phyloP scores from a whole-genome alignment of 2,113 vertebrate species.

The Fukomys damarensis region DNA sequence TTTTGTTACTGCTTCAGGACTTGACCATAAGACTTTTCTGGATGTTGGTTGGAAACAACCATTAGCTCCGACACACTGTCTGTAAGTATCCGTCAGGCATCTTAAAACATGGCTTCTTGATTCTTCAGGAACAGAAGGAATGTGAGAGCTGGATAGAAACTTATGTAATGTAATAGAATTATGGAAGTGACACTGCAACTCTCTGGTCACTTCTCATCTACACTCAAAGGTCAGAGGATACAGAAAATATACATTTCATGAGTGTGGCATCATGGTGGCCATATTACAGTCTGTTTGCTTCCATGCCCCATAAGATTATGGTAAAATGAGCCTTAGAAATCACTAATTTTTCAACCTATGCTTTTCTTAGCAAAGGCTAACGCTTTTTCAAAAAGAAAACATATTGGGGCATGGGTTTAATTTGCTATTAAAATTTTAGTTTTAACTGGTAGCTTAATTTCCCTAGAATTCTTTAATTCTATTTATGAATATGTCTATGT shows the following conservation, averaged over 20 bases:
- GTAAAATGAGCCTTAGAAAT: background rate
- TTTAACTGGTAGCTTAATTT: background rate
- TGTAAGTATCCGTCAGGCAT: background rate
- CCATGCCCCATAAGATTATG: background rate
- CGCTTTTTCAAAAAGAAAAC: background rate
- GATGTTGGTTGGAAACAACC: background rate
- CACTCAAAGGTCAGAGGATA: background rate
- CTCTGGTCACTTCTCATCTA: background rate
- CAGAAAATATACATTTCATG: background rate
- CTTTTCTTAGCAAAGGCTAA: background rate
- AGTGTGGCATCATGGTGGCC: accelerated
- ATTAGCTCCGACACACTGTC: background rate
- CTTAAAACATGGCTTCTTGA: background rate
- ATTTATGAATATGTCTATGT: background rate
- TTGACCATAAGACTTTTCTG: background rate
- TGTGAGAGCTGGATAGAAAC: background rate
- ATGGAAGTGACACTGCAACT: background rate
- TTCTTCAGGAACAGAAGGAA: background rate
- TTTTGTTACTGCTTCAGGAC: background rate
- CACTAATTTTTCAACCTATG: background rate
- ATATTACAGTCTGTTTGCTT: background rate
- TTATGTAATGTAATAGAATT: background rate
- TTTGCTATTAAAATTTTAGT: background rate
- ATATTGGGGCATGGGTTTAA: background rate
- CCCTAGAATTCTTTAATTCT: background rate